phyloP scores from a whole-genome alignment of 2,797 vertebrate genomes.

The Alectoris magna region DNA sequence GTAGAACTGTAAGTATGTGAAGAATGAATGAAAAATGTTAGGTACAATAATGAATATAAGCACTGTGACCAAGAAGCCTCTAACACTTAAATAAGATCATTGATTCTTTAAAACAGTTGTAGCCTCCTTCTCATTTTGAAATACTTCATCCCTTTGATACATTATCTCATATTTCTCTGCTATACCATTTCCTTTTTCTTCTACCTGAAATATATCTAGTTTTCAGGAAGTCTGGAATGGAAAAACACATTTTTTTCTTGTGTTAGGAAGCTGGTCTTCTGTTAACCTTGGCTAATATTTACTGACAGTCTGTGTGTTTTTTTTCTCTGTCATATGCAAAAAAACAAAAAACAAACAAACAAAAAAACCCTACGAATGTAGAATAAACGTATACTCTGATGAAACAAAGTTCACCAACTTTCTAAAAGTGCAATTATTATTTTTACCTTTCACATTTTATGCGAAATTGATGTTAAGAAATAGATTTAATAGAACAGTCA shows the following conservation, averaged over 20 bases:
- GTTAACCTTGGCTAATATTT: background rate
- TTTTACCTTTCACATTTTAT: conserved; percentile 46
- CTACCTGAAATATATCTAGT: background rate
- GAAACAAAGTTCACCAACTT: background rate
- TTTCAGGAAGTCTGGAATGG: background rate
- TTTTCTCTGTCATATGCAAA: background rate
- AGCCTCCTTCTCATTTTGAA: background rate
- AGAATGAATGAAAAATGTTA: background rate
- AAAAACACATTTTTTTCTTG: background rate
- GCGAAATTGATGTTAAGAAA: conserved; percentile 19
- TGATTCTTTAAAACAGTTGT: background rate
- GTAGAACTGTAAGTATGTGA: background rate
- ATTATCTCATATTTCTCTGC: background rate
- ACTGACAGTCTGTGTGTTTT: background rate
- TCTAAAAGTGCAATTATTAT: background rate
- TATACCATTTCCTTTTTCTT: background rate
- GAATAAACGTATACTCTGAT: background rate
- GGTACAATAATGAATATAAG: background rate
- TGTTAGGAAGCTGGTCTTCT: background rate
- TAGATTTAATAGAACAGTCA: conserved; percentile 29
- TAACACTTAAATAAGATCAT: background rate
- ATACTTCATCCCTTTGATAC: background rate
- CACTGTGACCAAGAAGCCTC: background rate
- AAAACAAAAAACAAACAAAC: background rate
- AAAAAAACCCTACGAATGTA: background rate